A percentile compares a stretch with the other conserved stretches of the same genome.
Conservation (phyloP, 2,113 vertebrate genomes). For the Scomber colias region DNA sequence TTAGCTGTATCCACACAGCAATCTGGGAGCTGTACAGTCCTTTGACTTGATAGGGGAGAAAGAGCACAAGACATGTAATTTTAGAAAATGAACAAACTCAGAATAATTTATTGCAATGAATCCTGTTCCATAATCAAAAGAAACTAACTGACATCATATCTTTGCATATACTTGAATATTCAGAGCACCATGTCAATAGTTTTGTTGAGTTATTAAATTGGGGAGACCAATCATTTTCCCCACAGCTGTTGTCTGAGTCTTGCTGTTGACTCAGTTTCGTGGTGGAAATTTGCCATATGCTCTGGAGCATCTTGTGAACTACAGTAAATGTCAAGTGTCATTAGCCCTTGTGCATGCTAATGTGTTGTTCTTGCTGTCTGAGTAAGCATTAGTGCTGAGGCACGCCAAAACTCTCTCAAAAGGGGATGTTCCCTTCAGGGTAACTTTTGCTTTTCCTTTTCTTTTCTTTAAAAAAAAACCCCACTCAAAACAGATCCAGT, state of each 20-base stretch:
- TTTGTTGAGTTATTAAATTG: slow-evolving; percentile 38
- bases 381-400: slow-evolving; percentile 59
- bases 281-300: slow-evolving; percentile 75
- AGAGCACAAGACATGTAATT: not conserved
- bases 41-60: slow-evolving; percentile 37
- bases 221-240: slow-evolving; percentile 48
- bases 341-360: slow-evolving; percentile 73
- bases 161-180: not conserved
- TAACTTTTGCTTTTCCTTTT: slow-evolving; percentile 22
- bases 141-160: slow-evolving; percentile 1
- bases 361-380: slow-evolving; percentile 65
- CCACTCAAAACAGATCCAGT: not conserved
- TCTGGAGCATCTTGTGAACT: slow-evolving; percentile 77
- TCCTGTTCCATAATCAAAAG: slow-evolving; percentile 3
- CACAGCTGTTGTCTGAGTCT: slow-evolving; percentile 62
- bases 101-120: slow-evolving; percentile 7
- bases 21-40: slow-evolving; percentile 30
- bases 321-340: slow-evolving; percentile 80
- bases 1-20: slow-evolving; percentile 34
- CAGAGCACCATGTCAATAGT: slow-evolving; percentile 3
- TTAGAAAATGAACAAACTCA: not conserved
- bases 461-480: not conserved
- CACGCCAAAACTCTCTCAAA: slow-evolving; percentile 38
- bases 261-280: slow-evolving; percentile 73
- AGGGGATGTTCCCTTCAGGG: slow-evolving; percentile 42